Percentiles rank a stretch among this genome's conserved stretches.
Evolutionary conservation across 2,888 invertebrate genomes (phyloP).

Genomic region (Hydrotaea cyrtoneurina): DNA sequence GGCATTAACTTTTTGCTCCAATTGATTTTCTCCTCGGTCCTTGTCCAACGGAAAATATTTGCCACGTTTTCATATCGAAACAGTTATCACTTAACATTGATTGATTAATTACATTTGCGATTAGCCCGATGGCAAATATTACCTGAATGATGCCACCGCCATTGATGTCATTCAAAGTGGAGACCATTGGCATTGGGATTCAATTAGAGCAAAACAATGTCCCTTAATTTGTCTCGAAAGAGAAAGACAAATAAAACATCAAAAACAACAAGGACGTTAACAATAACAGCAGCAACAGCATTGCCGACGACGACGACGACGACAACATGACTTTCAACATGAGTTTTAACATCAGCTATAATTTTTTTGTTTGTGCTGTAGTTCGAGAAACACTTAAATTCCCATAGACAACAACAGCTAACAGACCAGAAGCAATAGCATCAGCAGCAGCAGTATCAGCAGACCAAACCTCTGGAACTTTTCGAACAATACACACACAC

Average conservation of each 20-base stretch:
- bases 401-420: neutral
- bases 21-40: too few relatives aligned
- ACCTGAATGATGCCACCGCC: neutral
- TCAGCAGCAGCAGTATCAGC: neutral
- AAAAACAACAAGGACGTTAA: neutral
- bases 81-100: slow-evolving; percentile 14
- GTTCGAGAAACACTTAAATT: slow-evolving; percentile 17
- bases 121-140: slow-evolving; percentile 8
- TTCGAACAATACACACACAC: neutral
- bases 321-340: slow-evolving; percentile 28
- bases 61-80: neutral
- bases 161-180: neutral
- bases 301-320: neutral
- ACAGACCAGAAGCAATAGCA: neutral
- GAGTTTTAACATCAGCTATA: slow-evolving; percentile 24
- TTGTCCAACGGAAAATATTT: too few relatives aligned
- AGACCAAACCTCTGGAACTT: slow-evolving; percentile 7
- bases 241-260: neutral
- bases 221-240: slow-evolving; percentile 21
- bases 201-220: slow-evolving; percentile 36
- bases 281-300: neutral
- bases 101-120: slow-evolving; percentile 18
- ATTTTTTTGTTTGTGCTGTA: slow-evolving; percentile 11
- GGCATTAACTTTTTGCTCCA: too few relatives aligned
- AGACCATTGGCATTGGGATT: slow-evolving; percentile 22